Percentiles rank a stretch among this genome's conserved stretches.
Evolutionary conservation across 2,113 vertebrate genomes (phyloP).

Genomic region (Neomonachus schauinslandi): DNA sequence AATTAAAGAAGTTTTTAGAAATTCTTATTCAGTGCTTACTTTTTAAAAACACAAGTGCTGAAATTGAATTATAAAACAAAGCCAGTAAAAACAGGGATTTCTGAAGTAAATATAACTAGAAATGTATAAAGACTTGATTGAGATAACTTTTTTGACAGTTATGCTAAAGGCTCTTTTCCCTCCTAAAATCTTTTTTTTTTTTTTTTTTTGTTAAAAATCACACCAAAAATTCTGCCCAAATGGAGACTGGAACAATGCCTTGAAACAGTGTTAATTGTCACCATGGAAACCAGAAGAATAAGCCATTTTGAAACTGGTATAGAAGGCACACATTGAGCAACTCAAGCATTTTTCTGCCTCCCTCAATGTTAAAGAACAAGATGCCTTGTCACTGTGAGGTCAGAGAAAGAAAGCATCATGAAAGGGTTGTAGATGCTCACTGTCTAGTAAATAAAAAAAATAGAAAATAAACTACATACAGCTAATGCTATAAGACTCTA

Average conservation of each 20-base stretch:
- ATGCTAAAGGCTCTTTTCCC: conserved; percentile 79
- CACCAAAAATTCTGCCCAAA: conserved; percentile 92
- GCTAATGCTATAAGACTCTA: conserved; percentile 82
- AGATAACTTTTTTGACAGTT: conserved; percentile 88
- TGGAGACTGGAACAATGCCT: conserved; percentile 94
- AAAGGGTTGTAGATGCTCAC: conserved; percentile 88
- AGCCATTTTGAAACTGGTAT: conserved; percentile 97
- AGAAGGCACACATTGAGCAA: conserved; percentile 95
- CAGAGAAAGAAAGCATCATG: conserved; percentile 92
- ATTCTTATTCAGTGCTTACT: conserved; percentile 57
- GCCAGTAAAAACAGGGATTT: conserved; percentile 76
- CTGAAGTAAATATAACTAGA: conserved; percentile 77
- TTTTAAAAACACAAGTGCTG: conserved; percentile 63
- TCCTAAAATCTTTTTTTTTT: conserved; percentile 30
- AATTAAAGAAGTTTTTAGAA: conserved; percentile 71
- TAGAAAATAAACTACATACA: conserved; percentile 82
- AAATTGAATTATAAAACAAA: conserved; percentile 82
- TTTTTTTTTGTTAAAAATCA: conserved; percentile 88
- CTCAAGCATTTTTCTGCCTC: conserved; percentile 91
- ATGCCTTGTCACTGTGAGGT: conserved; percentile 93
- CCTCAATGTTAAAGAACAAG: conserved; percentile 93
- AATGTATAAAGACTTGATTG: conserved; percentile 84
- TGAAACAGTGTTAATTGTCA: conserved; percentile 98
- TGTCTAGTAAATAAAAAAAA: conserved; percentile 88
- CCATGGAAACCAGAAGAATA: conserved; percentile 99